phyloP scores from a whole-genome alignment of 1,140 invertebrate genomes.

The Eulimnadia texana region DNA sequence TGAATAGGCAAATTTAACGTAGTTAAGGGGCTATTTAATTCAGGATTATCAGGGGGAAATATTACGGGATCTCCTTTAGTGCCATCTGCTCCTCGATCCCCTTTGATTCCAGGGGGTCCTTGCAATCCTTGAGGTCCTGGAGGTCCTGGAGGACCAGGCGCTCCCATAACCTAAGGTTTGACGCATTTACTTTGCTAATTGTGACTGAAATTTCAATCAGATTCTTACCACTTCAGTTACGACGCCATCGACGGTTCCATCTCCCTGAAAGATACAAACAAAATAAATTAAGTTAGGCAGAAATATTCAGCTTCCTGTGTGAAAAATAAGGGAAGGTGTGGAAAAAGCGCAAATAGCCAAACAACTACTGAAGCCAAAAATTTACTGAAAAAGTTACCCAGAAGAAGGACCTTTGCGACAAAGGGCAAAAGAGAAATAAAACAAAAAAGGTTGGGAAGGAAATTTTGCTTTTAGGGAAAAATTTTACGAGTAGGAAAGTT shows the following conservation, averaged over 20 bases:
- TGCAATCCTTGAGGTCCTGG: slow-evolving; percentile 44
- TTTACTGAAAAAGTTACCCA: not conserved
- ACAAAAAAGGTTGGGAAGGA: not conserved
- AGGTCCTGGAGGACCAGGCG: slow-evolving; percentile 64
- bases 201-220: no score
- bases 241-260: slow-evolving; percentile 54
- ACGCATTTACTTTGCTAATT: no score
- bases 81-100: slow-evolving; percentile 69
- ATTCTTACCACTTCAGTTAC: slow-evolving; percentile 50
- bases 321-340: not conserved
- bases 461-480: not conserved
- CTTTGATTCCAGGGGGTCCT: slow-evolving; percentile 77
- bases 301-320: no score
- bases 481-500: slow-evolving; percentile 4
- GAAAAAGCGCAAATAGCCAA: not conserved
- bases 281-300: no score
- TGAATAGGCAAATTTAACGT: slow-evolving; percentile 30
- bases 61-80: slow-evolving; percentile 73
- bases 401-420: not conserved
- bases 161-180: slow-evolving; percentile 42
- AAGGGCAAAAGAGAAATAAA: not conserved
- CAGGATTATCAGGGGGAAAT: not conserved
- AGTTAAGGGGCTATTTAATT: not conserved
- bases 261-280: no score
- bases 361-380: slow-evolving; percentile 15